Evolutionary conservation across 2,113 vertebrate species (phyloP).

Genomic region (Philantomba maxwellii): DNA sequence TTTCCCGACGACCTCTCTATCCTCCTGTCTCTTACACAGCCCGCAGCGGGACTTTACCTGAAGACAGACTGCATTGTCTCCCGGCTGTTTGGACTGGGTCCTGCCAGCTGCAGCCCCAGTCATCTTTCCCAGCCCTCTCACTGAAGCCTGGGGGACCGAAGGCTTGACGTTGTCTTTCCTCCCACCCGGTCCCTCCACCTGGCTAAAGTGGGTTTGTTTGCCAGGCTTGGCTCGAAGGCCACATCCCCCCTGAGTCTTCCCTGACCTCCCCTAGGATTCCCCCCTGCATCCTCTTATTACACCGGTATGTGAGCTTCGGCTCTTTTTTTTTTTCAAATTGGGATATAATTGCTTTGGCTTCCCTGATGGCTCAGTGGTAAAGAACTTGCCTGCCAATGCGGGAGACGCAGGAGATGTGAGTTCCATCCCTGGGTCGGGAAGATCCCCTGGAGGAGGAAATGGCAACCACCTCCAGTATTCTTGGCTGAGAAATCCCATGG

Average conservation of each 20-base stretch:
- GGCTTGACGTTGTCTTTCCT: background rate
- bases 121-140: background rate
- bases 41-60: background rate
- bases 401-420: background rate
- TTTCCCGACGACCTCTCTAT: background rate
- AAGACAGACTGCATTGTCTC: background rate
- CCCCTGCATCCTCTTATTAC: background rate
- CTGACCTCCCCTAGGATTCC: background rate
- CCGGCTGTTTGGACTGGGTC: background rate
- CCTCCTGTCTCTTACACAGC: background rate
- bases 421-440: background rate
- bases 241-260: background rate
- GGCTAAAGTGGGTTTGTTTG: background rate
- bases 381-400: background rate
- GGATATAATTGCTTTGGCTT: background rate
- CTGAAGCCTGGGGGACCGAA: background rate
- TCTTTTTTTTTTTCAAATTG: background rate
- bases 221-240: background rate
- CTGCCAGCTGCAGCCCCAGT: background rate
- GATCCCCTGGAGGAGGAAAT: background rate
- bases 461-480: background rate
- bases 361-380: background rate
- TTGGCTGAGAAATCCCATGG: background rate
- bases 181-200: background rate
- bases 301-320: background rate